Percentiles rank a stretch among this genome's conserved stretches.
These are phyloP conservation scores for Leptopilina clavipes DNA, from an alignment of 1,140 invertebrate genomes.

Conservation along the genomic window DNA sequence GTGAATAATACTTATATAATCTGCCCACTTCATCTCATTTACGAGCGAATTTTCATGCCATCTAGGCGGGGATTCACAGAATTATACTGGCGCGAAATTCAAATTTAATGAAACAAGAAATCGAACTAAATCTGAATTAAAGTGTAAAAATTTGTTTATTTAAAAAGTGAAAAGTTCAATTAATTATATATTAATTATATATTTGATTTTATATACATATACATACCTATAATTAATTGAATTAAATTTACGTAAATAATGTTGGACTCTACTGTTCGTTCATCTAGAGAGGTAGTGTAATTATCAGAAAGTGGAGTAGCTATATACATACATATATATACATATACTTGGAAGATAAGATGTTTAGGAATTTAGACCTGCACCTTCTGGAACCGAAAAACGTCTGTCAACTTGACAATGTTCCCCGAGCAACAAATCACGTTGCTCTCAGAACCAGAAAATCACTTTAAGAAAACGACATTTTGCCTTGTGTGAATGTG, in stretches of 20 bases:
- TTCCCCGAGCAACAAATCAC: slow-evolving; percentile 21
- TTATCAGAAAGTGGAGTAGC: not conserved
- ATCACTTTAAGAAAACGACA: slow-evolving; percentile 10
- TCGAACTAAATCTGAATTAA: no score
- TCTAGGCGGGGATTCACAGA: no score
- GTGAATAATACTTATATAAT: no score
- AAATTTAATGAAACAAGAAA: no score
- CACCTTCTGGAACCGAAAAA: slow-evolving; percentile 1
- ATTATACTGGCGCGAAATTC: no score
- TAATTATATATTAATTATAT: no score
- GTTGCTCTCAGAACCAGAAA: slow-evolving; percentile 27
- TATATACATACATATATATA: not conserved
- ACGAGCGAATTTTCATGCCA: no score
- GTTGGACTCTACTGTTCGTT: not conserved
- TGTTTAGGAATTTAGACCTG: slow-evolving; percentile 10
- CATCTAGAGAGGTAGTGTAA: not conserved
- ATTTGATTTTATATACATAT: not conserved
- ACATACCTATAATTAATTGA: not conserved
- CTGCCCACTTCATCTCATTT: no score
- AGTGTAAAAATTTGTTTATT: no score
- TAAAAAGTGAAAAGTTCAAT: no score
- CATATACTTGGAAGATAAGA: not conserved
- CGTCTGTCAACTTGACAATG: slow-evolving; percentile 19
- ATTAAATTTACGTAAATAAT: not conserved
- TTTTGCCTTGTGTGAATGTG: not conserved